A percentile compares a stretch with the other conserved stretches of the same genome.
phyloP scores from a whole-genome alignment of 2,797 vertebrate genomes.

The Enteromius thamalakanensis region DNA sequence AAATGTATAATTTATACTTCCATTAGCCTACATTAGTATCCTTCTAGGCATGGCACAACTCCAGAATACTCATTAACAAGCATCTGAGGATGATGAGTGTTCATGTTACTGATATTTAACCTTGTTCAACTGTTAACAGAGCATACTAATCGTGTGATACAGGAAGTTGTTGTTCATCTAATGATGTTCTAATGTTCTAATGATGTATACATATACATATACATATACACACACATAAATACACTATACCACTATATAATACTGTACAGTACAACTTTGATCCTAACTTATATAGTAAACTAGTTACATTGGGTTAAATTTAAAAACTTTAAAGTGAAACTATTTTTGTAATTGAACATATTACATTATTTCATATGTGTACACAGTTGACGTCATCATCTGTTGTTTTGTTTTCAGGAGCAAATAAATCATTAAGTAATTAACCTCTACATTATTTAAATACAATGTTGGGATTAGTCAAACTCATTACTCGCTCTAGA shows the following conservation, averaged over 20 bases:
- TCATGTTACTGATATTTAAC: slow-evolving; percentile 26
- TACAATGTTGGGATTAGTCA: slow-evolving; percentile 11
- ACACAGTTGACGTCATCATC: neutral
- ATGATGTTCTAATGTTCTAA: slow-evolving; percentile 6
- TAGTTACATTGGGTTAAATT: neutral
- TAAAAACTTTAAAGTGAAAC: neutral
- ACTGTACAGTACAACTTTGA: too few relatives aligned
- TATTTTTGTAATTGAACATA: neutral
- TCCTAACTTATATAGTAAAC: too few relatives aligned
- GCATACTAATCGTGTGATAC: neutral
- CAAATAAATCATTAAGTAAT: neutral
- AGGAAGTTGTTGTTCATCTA: neutral
- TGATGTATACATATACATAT: neutral
- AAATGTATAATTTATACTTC: neutral
- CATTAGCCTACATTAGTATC: slow-evolving; percentile 20
- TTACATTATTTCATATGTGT: neutral
- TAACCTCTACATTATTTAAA: slow-evolving; percentile 10
- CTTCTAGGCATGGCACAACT: neutral
- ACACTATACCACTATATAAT: too few relatives aligned
- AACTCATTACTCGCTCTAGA: slow-evolving; percentile 11
- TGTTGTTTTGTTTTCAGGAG: slow-evolving; percentile 1
- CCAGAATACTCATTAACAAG: slow-evolving; percentile 21
- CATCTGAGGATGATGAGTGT: slow-evolving; percentile 5
- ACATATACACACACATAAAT: too few relatives aligned
- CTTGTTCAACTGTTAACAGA: neutral